Percentiles rank a stretch among this genome's conserved stretches.
phyloP scores from a whole-genome alignment of 1,140 invertebrate genomes.

The Medauroidea extradentata region DNA sequence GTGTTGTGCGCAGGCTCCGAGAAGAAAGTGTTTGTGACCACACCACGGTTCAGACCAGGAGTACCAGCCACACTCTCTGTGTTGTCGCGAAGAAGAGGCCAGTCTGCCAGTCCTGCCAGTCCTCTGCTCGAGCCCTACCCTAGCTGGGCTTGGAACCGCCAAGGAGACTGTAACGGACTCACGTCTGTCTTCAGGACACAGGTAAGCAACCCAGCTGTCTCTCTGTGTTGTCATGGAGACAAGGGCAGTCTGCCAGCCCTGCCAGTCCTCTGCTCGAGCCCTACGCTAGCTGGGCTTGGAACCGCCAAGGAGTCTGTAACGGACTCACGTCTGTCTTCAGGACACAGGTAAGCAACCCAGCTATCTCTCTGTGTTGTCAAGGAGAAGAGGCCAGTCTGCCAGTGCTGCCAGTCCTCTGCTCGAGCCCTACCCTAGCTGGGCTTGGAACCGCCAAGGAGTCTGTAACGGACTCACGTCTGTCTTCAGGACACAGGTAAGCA shows the following conservation, averaged over 20 bases:
- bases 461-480: slow-evolving; percentile 30
- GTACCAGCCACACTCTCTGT: slow-evolving; percentile 65
- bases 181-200: slow-evolving; percentile 28
- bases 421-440: slow-evolving; percentile 32
- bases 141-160: slow-evolving; percentile 25
- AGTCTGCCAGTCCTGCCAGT: neutral
- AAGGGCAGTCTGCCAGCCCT: neutral
- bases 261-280: slow-evolving; percentile 22
- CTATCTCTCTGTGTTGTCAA: slow-evolving; percentile 55
- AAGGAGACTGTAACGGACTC: slow-evolving; percentile 26
- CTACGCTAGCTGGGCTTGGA: slow-evolving; percentile 30
- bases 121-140: slow-evolving; percentile 29
- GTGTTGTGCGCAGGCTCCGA: too few relatives aligned
- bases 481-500: slow-evolving; percentile 28
- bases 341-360: slow-evolving; percentile 26
- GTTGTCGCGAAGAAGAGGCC: slow-evolving; percentile 46
- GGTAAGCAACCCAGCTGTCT: too few relatives aligned
- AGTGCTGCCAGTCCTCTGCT: slow-evolving; percentile 16
- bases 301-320: slow-evolving; percentile 23
- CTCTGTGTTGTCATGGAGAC: slow-evolving; percentile 50
- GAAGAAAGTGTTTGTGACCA: slow-evolving; percentile 7
- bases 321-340: slow-evolving; percentile 29
- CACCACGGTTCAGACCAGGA: slow-evolving; percentile 74
- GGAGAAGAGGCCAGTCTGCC: too few relatives aligned
- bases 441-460: slow-evolving; percentile 19